Conservation (phyloP, 2,797 vertebrate genomes). For the Clarias laeviceps region DNA sequence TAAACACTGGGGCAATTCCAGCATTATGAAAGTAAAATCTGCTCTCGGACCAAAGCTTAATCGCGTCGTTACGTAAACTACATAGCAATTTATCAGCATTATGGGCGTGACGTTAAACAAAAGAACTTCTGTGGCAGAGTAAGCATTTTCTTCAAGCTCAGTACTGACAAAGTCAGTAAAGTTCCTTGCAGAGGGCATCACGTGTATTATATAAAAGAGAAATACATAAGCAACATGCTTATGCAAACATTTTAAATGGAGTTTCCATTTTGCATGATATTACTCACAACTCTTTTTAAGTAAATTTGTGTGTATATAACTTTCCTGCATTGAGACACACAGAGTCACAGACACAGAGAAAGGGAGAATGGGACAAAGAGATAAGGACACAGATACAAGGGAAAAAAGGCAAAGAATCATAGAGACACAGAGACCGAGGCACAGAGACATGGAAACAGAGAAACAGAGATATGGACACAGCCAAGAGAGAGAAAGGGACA, state of each 20-base stretch:
- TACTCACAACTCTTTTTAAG: neutral
- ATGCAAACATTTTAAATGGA: too few species aligned
- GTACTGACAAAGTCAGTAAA: too few species aligned
- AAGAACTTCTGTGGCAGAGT: neutral
- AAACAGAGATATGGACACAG: neutral
- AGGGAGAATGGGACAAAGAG: too few species aligned
- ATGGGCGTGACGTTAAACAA: neutral
- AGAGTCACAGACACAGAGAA: too few species aligned
- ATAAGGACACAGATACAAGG: too few species aligned
- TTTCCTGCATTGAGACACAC: neutral
- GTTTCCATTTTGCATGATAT: neutral
- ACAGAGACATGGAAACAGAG: neutral
- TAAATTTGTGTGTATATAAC: neutral
- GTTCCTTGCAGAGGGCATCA: too few species aligned
- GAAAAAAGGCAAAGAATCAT: too few species aligned
- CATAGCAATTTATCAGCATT: neutral
- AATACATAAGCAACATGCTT: too few species aligned
- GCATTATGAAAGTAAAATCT: neutral
- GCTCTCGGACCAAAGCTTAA: neutral
- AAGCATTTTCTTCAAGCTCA: neutral
- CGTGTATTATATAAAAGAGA: too few species aligned
- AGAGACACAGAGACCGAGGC: neutral
- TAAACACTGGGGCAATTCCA: neutral
- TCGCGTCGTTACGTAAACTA: neutral
- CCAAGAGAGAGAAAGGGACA: too few species aligned